Evolutionary conservation across 1,140 invertebrate species (phyloP), one percentile per base, ranked within the genome.

Genomic region (Lepidostoma basale): DNA sequence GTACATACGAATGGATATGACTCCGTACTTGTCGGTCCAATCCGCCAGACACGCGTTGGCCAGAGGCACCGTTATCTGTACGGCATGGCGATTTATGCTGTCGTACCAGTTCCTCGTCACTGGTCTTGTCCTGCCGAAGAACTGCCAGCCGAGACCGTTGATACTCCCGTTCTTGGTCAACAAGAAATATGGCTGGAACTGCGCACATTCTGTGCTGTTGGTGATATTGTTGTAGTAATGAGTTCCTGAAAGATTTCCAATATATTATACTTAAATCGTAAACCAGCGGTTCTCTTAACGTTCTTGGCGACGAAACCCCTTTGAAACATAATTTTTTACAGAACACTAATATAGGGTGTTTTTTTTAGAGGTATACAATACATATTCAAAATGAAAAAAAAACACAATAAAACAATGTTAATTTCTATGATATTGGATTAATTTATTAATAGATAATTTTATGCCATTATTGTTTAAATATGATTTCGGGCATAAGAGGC

Each of bases 1-100:
- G 70, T 80, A 81, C 22, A 78, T 75, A 63, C 81, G 80, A 67
- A 78, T 74, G 3, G 79, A 79, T 36, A 78, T 45, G 3, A 79
- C 14, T 0, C 77, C 77, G 10, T 73, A 73, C 5, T 47, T 63
- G 0, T 71, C 74, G 0, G 36, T 47, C 62, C 49, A 69, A 6
- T 75, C 72, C 0, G 14, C 14, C 1, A 74, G 25, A 44, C 74
- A 75, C 1, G 52, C 10, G 2, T 69, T 69, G 0, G 75, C 79
- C 5, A 36, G 2, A 1, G 77, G 75, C n/a, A 81, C 74, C 60
- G 78, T 79, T 0, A 59, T 5, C 77, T 78, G 54, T 9, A 74
- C 44, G 18, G 42, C 25, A 6, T 23, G 20, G 62, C 16, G 25
- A 12, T 4, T 75, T 74, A 69, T 23, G 26, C 65, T 70, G 45